Evolutionary conservation across 2,888 invertebrate species (phyloP), one percentile per base, ranked within the genome.

Genomic region (Tethea ocularis): DNA sequence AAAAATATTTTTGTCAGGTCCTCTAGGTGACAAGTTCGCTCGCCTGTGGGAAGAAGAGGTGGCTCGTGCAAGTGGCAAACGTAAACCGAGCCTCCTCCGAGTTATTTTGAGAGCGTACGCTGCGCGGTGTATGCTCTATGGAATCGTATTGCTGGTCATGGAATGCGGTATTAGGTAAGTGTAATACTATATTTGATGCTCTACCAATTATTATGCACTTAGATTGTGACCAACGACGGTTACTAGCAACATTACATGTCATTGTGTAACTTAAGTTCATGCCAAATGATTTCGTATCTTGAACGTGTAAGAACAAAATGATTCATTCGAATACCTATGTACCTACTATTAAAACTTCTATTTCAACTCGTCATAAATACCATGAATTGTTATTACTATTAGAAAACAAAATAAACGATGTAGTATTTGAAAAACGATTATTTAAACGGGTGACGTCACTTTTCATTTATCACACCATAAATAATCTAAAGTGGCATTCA

Each of bases 41-140:
- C 83, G 91, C 6, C 72, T 91, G n/a, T 94, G 94, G 94, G 91
- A 92, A n/a, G 88, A 87, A 60, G 93, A 93, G 63, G 92, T 92
- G 11, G 84, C 86, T 5, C 71, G 81, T 10, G 93, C 92, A 0
- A 82, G 78, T 2, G 82, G 79, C n/a, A 91, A 91, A 56, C 79
- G 93, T 13, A 90, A 87, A 51, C 95, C 96, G 1, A 94, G 94
- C 67, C 84, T 95, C 0, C 80, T 94, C 22, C 80, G 89, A 60
- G 94, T 94, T 1, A 88, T 95, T 57, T 67, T 94, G 59, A 89
- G 86, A 63, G 95, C 95, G n/a, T 96, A 96, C 71, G 95, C 95
- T 0, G 91, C 86, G 60, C 84, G 90, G 57, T 93, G 95, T 67
- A 90, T 94, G 78, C 73, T 93, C 3, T 93, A 95, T 59, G 96